Percentiles rank a stretch among this genome's conserved stretches.
phyloP scores from a whole-genome alignment of 2,797 vertebrate genomes.

The Darevskia mixta region DNA sequence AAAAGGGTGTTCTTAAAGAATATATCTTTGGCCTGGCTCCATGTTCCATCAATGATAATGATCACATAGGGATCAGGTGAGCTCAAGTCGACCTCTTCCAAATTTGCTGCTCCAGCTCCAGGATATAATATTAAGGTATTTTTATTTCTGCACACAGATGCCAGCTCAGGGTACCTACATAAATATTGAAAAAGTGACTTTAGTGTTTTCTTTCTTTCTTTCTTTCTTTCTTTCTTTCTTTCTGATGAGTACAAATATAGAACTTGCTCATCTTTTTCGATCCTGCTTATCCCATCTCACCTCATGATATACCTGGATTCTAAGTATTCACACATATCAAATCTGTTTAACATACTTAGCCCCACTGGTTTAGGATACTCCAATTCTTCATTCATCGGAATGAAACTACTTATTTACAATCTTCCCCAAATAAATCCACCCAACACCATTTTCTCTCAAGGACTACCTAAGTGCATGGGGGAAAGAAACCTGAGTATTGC shows the following conservation, averaged over 20 bases:
- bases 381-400: fast-evolving
- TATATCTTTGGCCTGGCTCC: slow-evolving; percentile 98
- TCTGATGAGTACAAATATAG: neutral
- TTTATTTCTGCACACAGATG: slow-evolving; percentile 87
- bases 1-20: slow-evolving; percentile 95
- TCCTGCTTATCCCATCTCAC: neutral
- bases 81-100: slow-evolving; percentile 87
- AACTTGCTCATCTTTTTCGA: neutral
- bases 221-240: too few relatives aligned
- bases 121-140: slow-evolving; percentile 93
- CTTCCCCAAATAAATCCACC: neutral
- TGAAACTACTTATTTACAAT: neutral
- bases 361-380: neutral
- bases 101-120: slow-evolving; percentile 89
- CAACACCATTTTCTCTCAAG: neutral
- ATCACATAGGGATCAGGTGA: slow-evolving; percentile 82
- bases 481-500: neutral
- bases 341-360: neutral
- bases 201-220: neutral
- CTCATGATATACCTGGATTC: neutral
- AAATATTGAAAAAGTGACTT: slow-evolving; percentile 44
- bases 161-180: slow-evolving; percentile 90
- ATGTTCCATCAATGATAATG: slow-evolving; percentile 96
- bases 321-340: neutral
- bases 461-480: neutral